Percentiles rank a stretch among this genome's conserved stretches.
phyloP scores from a whole-genome alignment of 2,113 vertebrate genomes.

The Muntiacus muntjak region DNA sequence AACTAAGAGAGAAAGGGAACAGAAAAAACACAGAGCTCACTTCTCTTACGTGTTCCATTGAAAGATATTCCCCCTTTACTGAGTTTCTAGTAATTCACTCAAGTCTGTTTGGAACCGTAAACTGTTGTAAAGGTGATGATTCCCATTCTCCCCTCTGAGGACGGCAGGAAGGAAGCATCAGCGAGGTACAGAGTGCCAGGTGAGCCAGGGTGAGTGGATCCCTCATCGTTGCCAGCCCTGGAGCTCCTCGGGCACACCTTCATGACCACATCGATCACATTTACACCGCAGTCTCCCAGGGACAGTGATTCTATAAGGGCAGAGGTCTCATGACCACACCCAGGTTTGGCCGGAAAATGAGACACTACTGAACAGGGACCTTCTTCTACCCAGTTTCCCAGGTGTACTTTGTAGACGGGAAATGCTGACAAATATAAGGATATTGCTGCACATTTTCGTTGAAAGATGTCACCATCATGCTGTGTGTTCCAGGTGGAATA shows the following conservation, averaged over 20 bases:
- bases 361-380: not conserved
- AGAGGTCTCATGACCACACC: not conserved
- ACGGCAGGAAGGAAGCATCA: accelerated
- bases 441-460: not conserved
- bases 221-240: accelerated
- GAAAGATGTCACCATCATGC: not conserved
- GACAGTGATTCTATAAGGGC: not conserved
- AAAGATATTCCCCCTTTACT: not conserved
- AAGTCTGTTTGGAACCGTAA: not conserved
- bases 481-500: not conserved
- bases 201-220: too few species aligned
- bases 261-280: accelerated
- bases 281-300: not conserved
- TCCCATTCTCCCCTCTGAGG: accelerated
- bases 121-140: accelerated
- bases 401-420: not conserved
- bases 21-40: too few species aligned
- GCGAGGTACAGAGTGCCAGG: not conserved
- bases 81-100: not conserved
- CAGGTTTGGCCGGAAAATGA: accelerated
- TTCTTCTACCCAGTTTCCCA: not conserved
- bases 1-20: not conserved
- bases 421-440: not conserved
- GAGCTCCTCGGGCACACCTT: accelerated
- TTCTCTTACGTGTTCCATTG: not conserved